Percentiles rank a stretch among this genome's conserved stretches.
These are phyloP conservation scores for Geotrypetes seraphini DNA, from an alignment of 2,797 vertebrate genomes.

Conservation along the genomic window DNA sequence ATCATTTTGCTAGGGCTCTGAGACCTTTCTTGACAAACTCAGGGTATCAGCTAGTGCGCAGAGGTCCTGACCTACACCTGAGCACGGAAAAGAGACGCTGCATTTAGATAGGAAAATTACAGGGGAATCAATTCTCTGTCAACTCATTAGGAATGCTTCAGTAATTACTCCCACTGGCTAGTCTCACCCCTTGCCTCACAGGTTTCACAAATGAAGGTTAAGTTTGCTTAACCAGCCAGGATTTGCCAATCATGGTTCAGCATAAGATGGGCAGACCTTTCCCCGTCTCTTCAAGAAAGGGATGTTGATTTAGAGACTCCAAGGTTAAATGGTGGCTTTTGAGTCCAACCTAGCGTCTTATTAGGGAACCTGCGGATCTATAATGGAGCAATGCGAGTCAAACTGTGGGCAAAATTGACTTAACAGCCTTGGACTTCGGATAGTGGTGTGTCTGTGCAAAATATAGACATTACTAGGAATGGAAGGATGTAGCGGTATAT, in stretches of 20 bases:
- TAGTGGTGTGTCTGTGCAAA: conserved; percentile 33
- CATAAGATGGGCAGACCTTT: conserved; percentile 87
- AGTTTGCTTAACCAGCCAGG: conserved; percentile 97
- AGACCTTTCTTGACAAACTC: conserved; percentile 76
- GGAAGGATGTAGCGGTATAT: too few relatives aligned
- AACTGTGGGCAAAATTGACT: conserved; percentile 21
- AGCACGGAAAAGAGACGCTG: conserved; percentile 67
- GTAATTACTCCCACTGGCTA: conserved; percentile 90
- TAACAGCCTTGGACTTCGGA: conserved; percentile 40
- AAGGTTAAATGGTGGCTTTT: conserved; percentile 78
- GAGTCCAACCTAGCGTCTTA: conserved; percentile 45
- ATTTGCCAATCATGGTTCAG: conserved; percentile 97
- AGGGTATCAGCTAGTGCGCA: conserved; percentile 69
- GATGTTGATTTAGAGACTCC: conserved; percentile 54
- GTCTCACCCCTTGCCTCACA: conserved; percentile 83
- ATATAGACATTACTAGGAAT: too few relatives aligned
- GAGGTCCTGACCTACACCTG: conserved; percentile 71
- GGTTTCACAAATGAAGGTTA: conserved; percentile 99
- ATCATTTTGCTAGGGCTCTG: conserved; percentile 92
- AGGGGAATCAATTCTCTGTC: conserved; percentile 93
- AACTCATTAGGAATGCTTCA: conserved; percentile 87
- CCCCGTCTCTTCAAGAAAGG: conserved; percentile 50
- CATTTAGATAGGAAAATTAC: conserved; percentile 99
- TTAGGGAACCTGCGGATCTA: conserved; percentile 10
- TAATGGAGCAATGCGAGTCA: conserved; percentile 25